A percentile compares a stretch with the other conserved stretches of the same genome.
Conservation (phyloP, 2,888 invertebrate species). For the Acleris sparsana region DNA sequence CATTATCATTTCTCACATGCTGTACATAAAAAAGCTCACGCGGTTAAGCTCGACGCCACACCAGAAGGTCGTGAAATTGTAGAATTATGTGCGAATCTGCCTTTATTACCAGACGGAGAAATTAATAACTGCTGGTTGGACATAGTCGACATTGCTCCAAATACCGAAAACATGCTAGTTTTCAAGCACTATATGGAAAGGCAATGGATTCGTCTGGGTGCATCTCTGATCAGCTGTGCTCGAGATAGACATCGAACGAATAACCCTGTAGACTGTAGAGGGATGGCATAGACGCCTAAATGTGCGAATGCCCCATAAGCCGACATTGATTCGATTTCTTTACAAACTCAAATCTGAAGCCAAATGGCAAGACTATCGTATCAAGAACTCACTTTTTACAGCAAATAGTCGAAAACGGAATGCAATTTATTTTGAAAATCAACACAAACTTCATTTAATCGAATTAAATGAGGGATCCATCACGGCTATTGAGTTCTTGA, state of each 20-base stretch:
- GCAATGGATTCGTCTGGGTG: slow-evolving; percentile 8
- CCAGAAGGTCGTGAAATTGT: slow-evolving; percentile 11
- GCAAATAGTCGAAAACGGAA: slow-evolving; percentile 1
- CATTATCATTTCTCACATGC: too few species aligned
- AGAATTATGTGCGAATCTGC: slow-evolving; percentile 11
- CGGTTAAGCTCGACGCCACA: slow-evolving; percentile 4
- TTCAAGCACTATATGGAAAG: slow-evolving; percentile 12
- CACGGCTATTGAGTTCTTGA: too few species aligned
- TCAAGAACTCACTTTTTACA: slow-evolving; percentile 14
- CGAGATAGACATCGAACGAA: too few species aligned
- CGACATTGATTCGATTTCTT: too few species aligned
- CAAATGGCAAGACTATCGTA: slow-evolving; percentile 10
- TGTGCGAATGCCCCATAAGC: too few species aligned
- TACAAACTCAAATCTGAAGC: slow-evolving; percentile 1
- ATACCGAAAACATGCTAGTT: slow-evolving; percentile 6
- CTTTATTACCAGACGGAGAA: slow-evolving; percentile 7
- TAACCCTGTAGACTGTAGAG: too few species aligned
- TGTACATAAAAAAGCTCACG: slow-evolving; percentile 9
- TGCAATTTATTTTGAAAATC: slow-evolving; percentile 3
- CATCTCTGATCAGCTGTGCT: neutral
- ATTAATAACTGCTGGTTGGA: slow-evolving; percentile 16
- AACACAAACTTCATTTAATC: too few species aligned
- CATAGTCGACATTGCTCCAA: slow-evolving; percentile 8
- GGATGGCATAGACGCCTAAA: too few species aligned
- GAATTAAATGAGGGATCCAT: too few species aligned